These are phyloP conservation scores for Zophobas morio DNA, from an alignment of 1,140 invertebrate species.

Conservation along the genomic window DNA sequence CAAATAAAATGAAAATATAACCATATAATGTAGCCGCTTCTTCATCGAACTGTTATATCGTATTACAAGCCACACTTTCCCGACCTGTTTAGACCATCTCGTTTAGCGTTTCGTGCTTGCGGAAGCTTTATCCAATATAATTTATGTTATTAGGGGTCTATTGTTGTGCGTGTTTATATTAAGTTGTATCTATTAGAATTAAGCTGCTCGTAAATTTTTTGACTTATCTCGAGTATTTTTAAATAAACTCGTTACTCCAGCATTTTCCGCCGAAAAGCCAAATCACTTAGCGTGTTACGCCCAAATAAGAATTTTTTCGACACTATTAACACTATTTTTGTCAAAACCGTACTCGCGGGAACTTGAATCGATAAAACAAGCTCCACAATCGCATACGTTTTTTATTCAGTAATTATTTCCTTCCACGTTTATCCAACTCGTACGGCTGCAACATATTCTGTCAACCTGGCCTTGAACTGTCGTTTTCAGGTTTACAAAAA, in stretches of 20 bases:
- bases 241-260: not conserved
- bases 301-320: conserved; percentile 1
- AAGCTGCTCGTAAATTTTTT: conserved; percentile 2
- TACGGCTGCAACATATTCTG: not conserved
- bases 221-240: conserved; percentile 11
- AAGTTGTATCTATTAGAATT: conserved; percentile 9
- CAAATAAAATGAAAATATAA: too few species aligned
- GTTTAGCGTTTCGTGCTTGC: not conserved
- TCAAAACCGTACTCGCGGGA: not conserved
- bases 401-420: conserved; percentile 3
- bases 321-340: conserved; percentile 9
- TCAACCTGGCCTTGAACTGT: not conserved
- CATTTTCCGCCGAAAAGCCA: not conserved
- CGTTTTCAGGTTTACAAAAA: not conserved
- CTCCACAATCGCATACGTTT: not conserved
- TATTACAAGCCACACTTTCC: not conserved
- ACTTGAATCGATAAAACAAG: conserved; percentile 9
- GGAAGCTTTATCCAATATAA: not conserved
- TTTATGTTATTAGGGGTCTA: conserved; percentile 1
- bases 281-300: not conserved
- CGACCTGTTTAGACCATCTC: not conserved
- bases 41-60: not conserved
- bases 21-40: too few species aligned
- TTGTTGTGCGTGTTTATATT: conserved; percentile 5
- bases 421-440: not conserved